Evolutionary conservation across 2,888 invertebrate species (phyloP), one percentile per base, ranked within the genome.

Genomic region (Anthrax anthrax): DNA sequence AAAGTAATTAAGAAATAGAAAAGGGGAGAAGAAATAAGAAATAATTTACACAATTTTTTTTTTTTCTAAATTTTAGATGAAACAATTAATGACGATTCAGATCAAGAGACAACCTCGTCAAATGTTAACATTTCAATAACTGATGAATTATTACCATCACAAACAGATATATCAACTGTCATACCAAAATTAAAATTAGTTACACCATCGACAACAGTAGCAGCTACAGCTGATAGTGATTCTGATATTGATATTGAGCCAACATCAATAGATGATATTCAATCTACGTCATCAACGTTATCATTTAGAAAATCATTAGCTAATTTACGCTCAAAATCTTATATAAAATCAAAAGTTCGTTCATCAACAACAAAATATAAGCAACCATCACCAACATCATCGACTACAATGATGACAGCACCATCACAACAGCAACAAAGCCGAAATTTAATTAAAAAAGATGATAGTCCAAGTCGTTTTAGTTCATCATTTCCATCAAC

Each of bases 241-340:
- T 63, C 65, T 0, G 66, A 65, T 53, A 60, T 64, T 4, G 66
- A 66, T 39, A 55, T 58, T 13, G 65, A 66, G 38, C 52, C 54
- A 12, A 64, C 66, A 23, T n/a, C n/a, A n/a, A 8, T 23, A 44
- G 55, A 49, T 47, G 55, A 32, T 12, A 43, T 51, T 4, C 64
- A 65, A 34, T 57, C 58, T 13, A 40, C 37, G 16, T 29, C 32
- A 19, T 29, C 23, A 27, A 23, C 45, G 23, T 14, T 12, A 8
- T 63, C 61, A 1, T 50, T 66, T 34, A 57, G 63, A 3, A 62
- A 64, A 4, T 63, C 65, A 17, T 45, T 64, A 12, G 62, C 61
- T 0, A 59, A 64, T 53, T 57, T 65, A 4, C 60, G 61, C 42
- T 63, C 64, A 5, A 65, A 63, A 52, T 65, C 65, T 16, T 36